Conservation (phyloP, 1,140 invertebrate species). For the Thaumatotibia leucotreta region DNA sequence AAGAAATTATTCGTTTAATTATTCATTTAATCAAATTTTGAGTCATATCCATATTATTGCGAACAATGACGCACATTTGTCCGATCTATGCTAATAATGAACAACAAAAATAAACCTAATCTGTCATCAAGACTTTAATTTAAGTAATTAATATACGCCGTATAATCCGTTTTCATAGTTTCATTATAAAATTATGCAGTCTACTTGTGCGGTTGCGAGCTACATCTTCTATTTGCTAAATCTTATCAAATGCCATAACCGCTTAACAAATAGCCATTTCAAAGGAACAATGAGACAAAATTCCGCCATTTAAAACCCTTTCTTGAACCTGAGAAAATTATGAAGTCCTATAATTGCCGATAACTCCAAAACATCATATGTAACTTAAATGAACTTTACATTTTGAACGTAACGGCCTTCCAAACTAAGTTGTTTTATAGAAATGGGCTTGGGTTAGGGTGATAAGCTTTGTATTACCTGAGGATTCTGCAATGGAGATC, state of each 20-base stretch:
- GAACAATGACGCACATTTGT: too few species aligned
- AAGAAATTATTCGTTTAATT: too few species aligned
- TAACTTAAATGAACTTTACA: not conserved
- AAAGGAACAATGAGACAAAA: not conserved
- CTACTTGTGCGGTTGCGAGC: too few species aligned
- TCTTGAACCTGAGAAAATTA: not conserved
- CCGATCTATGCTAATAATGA: too few species aligned
- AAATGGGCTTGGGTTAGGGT: not conserved
- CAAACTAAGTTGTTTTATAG: not conserved
- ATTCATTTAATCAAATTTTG: too few species aligned
- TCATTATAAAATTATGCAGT: too few species aligned
- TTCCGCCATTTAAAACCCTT: not conserved
- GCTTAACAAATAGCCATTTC: not conserved
- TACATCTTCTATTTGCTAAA: constrained; percentile 13
- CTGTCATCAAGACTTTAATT: too few species aligned
- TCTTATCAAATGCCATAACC: not conserved
- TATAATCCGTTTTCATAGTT: too few species aligned
- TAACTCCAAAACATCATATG: not conserved
- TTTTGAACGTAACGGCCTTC: not conserved
- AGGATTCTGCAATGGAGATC: not conserved
- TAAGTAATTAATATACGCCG: too few species aligned
- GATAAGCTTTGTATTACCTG: not conserved
- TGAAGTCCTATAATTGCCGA: not conserved
- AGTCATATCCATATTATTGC: too few species aligned
- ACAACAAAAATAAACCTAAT: too few species aligned